Evolutionary conservation across 92 coral and sea anemone species (phyloP).

Genomic region (Zoanthus solanderi): DNA sequence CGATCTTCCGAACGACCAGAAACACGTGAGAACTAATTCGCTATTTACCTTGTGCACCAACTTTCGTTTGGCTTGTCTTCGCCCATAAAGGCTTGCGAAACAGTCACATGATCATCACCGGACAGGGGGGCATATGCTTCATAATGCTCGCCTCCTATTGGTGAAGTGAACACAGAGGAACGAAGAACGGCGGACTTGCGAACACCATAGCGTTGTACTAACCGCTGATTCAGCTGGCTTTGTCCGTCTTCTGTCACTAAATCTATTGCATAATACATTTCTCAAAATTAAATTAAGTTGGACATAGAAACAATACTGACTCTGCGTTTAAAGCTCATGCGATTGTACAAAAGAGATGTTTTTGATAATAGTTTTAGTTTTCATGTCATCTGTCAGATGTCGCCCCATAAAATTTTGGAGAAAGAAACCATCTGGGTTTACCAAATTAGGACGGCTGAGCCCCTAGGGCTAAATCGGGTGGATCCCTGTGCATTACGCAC

Average conservation of each 20-base stretch:
- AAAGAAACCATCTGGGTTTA: too few species aligned
- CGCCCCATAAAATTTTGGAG: too few species aligned
- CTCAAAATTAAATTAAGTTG: too few species aligned
- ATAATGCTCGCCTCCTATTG: constrained; percentile 92
- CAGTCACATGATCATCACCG: constrained; percentile 56
- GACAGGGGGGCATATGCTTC: constrained; percentile 82
- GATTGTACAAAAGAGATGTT: too few species aligned
- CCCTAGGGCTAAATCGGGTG: too few species aligned
- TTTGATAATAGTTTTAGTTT: too few species aligned
- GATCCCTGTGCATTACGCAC: too few species aligned
- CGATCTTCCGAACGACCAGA: background rate
- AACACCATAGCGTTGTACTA: constrained; percentile 84
- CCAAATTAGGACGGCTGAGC: too few species aligned
- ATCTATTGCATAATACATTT: background rate
- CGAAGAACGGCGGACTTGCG: constrained; percentile 66
- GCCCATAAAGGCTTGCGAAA: constrained; percentile 63
- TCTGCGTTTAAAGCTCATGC: too few species aligned
- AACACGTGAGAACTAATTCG: background rate
- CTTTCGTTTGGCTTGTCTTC: constrained; percentile 9
- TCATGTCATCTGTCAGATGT: too few species aligned
- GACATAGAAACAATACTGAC: too few species aligned
- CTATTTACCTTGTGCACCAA: constrained; percentile 82
- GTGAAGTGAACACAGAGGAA: constrained; percentile 80
- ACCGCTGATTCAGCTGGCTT: constrained; percentile 55
- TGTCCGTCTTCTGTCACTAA: constrained; percentile 41